These are phyloP conservation scores for Resseliella maxima DNA, from an alignment of 2,888 invertebrate genomes.

Conservation along the genomic window DNA sequence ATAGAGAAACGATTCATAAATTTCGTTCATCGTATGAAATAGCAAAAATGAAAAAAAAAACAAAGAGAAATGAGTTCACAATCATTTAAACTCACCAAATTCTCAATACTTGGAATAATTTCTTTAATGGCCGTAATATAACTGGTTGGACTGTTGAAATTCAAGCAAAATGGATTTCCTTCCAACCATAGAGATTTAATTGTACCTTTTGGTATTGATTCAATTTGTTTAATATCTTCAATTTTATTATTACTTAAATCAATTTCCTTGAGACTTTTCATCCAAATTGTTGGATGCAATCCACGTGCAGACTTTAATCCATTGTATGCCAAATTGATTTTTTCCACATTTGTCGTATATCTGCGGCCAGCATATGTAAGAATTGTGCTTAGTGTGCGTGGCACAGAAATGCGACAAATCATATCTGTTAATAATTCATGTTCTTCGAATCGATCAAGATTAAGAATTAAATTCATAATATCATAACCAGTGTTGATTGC, in stretches of 20 bases:
- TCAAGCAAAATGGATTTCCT: slow-evolving; percentile 60
- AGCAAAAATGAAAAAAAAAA: too few relatives aligned
- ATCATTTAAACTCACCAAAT: slow-evolving; percentile 57
- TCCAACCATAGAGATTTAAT: slow-evolving; percentile 58
- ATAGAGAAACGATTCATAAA: too few relatives aligned
- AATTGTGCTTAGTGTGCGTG: slow-evolving; percentile 56
- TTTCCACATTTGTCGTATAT: slow-evolving; percentile 57
- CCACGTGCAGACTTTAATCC: slow-evolving; percentile 58
- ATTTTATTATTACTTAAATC: slow-evolving; percentile 59
- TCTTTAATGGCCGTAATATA: slow-evolving; percentile 58
- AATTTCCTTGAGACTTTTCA: slow-evolving; percentile 58
- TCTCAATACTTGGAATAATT: slow-evolving; percentile 58
- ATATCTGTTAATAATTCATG: slow-evolving; percentile 57
- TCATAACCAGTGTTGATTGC: slow-evolving; percentile 57
- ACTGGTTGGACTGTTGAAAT: slow-evolving; percentile 53
- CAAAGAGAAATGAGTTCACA: not conserved
- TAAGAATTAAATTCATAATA: slow-evolving; percentile 58
- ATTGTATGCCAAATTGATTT: slow-evolving; percentile 58
- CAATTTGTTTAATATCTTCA: slow-evolving; percentile 57
- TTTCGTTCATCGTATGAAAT: too few relatives aligned
- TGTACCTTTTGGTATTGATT: slow-evolving; percentile 57
- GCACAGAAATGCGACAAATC: slow-evolving; percentile 57
- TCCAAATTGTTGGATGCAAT: slow-evolving; percentile 57
- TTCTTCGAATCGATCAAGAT: slow-evolving; percentile 58
- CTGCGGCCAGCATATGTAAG: slow-evolving; percentile 57